A percentile compares a stretch with the other conserved stretches of the same genome.
These are phyloP conservation scores for Drosophila ironensis DNA, from an alignment of 1,140 invertebrate genomes.

Conservation along the genomic window DNA sequence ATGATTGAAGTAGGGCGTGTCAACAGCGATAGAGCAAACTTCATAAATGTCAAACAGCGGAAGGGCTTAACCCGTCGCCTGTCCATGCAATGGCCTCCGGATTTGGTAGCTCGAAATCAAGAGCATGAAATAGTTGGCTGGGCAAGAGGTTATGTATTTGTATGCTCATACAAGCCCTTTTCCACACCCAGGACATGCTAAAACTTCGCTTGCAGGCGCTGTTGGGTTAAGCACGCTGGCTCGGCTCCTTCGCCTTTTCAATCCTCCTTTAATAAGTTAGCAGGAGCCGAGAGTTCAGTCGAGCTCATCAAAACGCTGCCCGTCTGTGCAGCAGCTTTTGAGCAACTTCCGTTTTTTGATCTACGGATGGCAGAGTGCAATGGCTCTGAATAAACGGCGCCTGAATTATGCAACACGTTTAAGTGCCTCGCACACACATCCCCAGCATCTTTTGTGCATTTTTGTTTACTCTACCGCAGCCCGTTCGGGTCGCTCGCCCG, in stretches of 20 bases:
- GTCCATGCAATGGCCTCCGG: background rate
- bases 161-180: too few species aligned
- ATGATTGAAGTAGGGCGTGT: slow-evolving; percentile 35
- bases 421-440: slow-evolving; percentile 49
- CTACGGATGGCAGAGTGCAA: slow-evolving; percentile 52
- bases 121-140: too few species aligned
- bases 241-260: slow-evolving; percentile 22
- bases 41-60: slow-evolving; percentile 47
- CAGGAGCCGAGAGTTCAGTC: slow-evolving; percentile 34
- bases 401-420: slow-evolving; percentile 73
- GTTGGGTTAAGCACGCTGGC: background rate
- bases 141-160: too few species aligned
- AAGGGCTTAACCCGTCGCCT: slow-evolving; percentile 14
- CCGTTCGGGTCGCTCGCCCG: slow-evolving; percentile 3
- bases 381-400: slow-evolving; percentile 64
- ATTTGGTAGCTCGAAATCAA: too few species aligned
- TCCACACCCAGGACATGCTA: too few species aligned
- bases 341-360: slow-evolving; percentile 60
- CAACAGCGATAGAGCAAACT: slow-evolving; percentile 42
- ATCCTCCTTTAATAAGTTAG: slow-evolving; percentile 53
- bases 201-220: background rate
- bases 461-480: slow-evolving; percentile 31
- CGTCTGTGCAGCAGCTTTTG: slow-evolving; percentile 22
- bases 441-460: slow-evolving; percentile 33
- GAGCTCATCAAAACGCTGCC: slow-evolving; percentile 45